Evolutionary conservation across 2,113 vertebrate species (phyloP).

Genomic region (Apeltes quadracus): DNA sequence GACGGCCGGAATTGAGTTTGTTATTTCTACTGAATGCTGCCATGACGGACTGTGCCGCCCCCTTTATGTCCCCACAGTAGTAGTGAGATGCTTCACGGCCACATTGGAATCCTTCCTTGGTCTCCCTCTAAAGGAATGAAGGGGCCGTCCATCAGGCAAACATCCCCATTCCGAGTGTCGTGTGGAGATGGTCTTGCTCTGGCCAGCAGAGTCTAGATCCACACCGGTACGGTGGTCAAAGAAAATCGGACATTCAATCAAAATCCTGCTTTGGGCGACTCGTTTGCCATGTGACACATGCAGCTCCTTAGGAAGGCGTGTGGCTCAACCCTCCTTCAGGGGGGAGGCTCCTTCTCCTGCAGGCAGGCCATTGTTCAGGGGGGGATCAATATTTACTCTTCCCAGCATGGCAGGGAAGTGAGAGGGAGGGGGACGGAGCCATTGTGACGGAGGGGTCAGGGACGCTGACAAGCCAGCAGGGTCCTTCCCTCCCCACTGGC

Average conservation of each 20-base stretch:
- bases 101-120: too few species aligned
- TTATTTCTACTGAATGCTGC: too few species aligned
- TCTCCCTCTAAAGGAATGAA: not conserved
- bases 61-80: not conserved
- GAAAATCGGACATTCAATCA: not conserved
- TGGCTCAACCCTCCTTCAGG: conserved; percentile 12
- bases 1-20: too few species aligned
- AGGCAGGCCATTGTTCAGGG: conserved; percentile 81
- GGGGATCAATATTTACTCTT: conserved; percentile 91
- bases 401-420: conserved; percentile 86
- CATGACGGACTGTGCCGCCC: not conserved
- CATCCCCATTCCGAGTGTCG: not conserved
- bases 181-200: not conserved
- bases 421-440: conserved; percentile 76
- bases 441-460: conserved; percentile 81
- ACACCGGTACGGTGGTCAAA: not conserved
- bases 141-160: not conserved
- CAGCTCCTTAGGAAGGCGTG: not conserved
- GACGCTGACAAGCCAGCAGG: conserved; percentile 65
- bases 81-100: too few species aligned
- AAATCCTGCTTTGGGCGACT: conserved; percentile 4
- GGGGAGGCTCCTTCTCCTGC: conserved; percentile 73
- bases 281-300: not conserved
- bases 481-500: conserved; percentile 63
- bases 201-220: not conserved